phyloP scores from a whole-genome alignment of 2,888 invertebrate genomes.

The Agapostemon virescens region DNA sequence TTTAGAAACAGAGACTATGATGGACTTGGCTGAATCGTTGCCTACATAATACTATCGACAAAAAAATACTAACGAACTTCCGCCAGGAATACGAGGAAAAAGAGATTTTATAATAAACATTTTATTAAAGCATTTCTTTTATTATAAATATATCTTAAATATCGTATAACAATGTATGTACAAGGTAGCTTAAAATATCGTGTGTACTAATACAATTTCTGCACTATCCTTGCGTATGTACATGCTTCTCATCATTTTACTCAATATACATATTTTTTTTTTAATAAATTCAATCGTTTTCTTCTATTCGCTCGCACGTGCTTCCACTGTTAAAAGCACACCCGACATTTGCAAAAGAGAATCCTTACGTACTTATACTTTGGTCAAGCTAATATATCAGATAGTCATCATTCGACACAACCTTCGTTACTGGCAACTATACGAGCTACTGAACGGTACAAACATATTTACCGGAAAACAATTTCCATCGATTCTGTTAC shows the following conservation, averaged over 20 bases:
- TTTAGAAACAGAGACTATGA: conserved; percentile 74
- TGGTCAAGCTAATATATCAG: conserved; percentile 60
- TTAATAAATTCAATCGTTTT: background rate
- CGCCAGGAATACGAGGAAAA: background rate
- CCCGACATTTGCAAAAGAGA: conserved; percentile 27
- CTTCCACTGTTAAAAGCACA: conserved; percentile 23
- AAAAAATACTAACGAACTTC: background rate
- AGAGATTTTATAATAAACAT: conserved; percentile 13
- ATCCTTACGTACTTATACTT: conserved; percentile 49
- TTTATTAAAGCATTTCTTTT: conserved; percentile 45
- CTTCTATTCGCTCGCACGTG: background rate
- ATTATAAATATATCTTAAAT: conserved; percentile 73
- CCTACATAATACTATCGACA: conserved; percentile 71
- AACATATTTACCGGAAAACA: no score
- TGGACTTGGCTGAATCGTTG: conserved; percentile 81
- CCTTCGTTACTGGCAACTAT: no score
- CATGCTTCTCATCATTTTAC: conserved; percentile 4
- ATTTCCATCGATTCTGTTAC: no score
- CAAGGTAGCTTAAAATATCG: conserved; percentile 28
- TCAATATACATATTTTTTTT: conserved; percentile 18
- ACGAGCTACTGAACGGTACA: no score
- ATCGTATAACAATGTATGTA: conserved; percentile 69
- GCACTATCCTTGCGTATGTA: conserved; percentile 37
- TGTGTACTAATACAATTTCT: background rate
- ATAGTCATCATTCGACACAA: conserved; percentile 35